Evolutionary conservation across 2,888 invertebrate species (phyloP), one percentile per base, ranked within the genome.

Genomic region (Cataglyphis rosenhaueri): DNA sequence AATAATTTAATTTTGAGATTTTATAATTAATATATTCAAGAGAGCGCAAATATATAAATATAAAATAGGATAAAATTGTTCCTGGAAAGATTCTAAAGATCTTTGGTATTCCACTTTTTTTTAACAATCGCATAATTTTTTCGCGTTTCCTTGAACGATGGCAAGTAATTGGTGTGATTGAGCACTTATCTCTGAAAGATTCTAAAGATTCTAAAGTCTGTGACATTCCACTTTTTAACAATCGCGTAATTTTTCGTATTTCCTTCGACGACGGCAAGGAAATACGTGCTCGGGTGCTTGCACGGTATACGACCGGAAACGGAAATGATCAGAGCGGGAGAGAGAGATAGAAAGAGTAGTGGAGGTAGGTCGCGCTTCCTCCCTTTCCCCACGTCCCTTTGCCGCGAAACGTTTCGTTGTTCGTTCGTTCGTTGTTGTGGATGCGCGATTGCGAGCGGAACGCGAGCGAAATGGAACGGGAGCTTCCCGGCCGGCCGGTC

Each of bases 381-480:
- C 86, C 81, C 84, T 70, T 83, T 83, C 75, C 81, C 83, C 84
- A 62, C 66, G 76, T 83, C 85, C 83, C 84, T 84, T 35, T 52
- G 57, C 65, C 29, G 68, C 70, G 62, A 87, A 82, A 82, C 71
- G 81, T 84, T 84, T 83, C 83, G 86, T 82, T 82, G 79, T 87
- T 87, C 82, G 86, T 84, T 89, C 85, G 85, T 89, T 90, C 81
- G 88, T 88, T 79, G 88, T 88, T 87, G 91, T 85, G 85, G 86
- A 91, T 90, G 87, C 89, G 85, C 89, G 86, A 91, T 90, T 90
- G 91, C 89, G 85, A 87, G 84, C 85, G 85, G 88, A 91, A 90
- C 87, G 87, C 82, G 85, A 90, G 87, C 82, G 85, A 90, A 90
- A 89, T 86, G 89, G 89, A 87, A 85, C 84, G 86, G 85, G 78